Conservation (phyloP, 2,113 vertebrate genomes). For the Tetraodon nigroviridis region DNA sequence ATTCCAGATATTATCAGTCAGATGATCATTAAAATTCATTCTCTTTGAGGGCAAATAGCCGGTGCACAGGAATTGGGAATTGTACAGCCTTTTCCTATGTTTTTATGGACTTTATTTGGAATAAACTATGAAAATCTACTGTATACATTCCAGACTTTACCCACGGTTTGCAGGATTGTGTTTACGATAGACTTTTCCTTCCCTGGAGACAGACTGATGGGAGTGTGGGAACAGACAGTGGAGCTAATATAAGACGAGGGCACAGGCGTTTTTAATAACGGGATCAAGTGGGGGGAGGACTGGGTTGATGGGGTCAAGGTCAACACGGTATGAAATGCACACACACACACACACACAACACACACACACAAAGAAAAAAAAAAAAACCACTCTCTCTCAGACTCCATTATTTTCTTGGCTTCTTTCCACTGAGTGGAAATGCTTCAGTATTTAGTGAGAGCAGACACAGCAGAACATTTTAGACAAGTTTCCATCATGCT, state of each 20-base stretch:
- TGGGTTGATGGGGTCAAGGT: constrained; percentile 4
- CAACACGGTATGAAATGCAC: not conserved
- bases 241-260: constrained; percentile 49
- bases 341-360: not conserved
- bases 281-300: not conserved
- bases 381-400: constrained; percentile 21
- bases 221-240: constrained; percentile 51
- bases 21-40: too few relatives aligned
- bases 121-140: not conserved
- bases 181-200: constrained; percentile 49
- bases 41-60: too few relatives aligned
- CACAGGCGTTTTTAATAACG: constrained; percentile 46
- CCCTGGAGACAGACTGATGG: constrained; percentile 31
- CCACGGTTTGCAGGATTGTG: constrained; percentile 4
- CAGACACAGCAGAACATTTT: constrained; percentile 42
- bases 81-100: not conserved
- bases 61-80: not conserved
- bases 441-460: constrained; percentile 40
- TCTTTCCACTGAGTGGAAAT: constrained; percentile 31
- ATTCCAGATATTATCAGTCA: too few relatives aligned
- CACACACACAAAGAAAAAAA: not conserved
- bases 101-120: not conserved
- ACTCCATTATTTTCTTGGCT: constrained; percentile 56
- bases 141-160: not conserved
- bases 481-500: constrained; percentile 34